These are phyloP conservation scores for Drosophila sturtevanti DNA, from an alignment of 1,140 invertebrate genomes.

Conservation along the genomic window DNA sequence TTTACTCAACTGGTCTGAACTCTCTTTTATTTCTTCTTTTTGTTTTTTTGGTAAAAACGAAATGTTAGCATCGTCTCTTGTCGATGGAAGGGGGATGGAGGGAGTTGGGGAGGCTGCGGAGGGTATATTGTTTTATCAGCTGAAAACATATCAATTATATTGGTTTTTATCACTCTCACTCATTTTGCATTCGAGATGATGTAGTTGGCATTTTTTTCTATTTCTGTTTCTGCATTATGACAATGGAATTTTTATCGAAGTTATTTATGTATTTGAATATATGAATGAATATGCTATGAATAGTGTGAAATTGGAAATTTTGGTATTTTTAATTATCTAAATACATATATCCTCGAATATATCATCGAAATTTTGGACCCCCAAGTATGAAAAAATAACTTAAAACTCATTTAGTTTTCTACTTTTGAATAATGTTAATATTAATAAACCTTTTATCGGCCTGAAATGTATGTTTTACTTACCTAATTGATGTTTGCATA, in stretches of 20 bases:
- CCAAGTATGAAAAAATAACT: too few relatives aligned
- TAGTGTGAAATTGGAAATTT: too few relatives aligned
- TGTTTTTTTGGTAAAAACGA: neutral
- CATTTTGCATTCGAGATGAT: constrained; percentile 6
- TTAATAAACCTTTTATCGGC: too few relatives aligned
- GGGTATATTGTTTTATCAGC: neutral
- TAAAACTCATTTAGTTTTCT: neutral
- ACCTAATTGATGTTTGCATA: constrained; percentile 31
- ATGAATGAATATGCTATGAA: too few relatives aligned
- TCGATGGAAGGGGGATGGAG: neutral
- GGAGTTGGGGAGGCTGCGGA: too few relatives aligned
- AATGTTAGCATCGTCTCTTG: constrained; percentile 1
- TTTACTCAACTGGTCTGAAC: constrained; percentile 3
- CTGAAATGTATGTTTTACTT: constrained; percentile 24
- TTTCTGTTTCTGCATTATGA: neutral
- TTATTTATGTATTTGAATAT: too few relatives aligned
- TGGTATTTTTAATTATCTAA: too few relatives aligned
- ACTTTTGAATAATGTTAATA: too few relatives aligned
- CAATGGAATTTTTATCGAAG: neutral
- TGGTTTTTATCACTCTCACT: neutral
- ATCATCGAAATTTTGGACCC: too few relatives aligned
- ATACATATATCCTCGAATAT: too few relatives aligned
- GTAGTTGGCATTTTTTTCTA: neutral
- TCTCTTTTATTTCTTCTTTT: neutral
- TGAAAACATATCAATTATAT: constrained; percentile 10